These are phyloP conservation scores for Xiphophorus hellerii DNA, from an alignment of 2,113 vertebrate genomes.

Conservation along the genomic window DNA sequence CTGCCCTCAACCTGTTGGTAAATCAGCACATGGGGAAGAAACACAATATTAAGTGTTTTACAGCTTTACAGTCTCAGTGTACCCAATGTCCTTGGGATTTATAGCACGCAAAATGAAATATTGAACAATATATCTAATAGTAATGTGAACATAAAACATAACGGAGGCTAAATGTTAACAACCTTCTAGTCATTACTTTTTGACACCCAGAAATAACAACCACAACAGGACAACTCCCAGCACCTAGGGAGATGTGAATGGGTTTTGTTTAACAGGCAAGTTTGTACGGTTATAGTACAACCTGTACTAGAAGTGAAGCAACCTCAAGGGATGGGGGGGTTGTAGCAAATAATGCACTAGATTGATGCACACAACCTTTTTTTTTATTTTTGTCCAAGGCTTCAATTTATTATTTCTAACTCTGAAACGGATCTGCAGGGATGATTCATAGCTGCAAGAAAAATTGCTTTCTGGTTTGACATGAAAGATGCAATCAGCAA, in stretches of 20 bases:
- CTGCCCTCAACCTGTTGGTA: too few species aligned
- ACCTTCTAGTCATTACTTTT: constrained; percentile 28
- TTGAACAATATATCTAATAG: constrained; percentile 25
- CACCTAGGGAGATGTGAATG: not conserved
- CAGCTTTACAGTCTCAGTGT: constrained; percentile 32
- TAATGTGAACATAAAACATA: constrained; percentile 35
- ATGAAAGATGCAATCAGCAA: constrained; percentile 42
- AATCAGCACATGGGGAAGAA: not conserved
- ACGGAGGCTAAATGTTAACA: constrained; percentile 42
- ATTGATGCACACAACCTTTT: constrained; percentile 18
- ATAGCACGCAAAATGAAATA: constrained; percentile 12
- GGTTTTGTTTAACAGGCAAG: constrained; percentile 18
- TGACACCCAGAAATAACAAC: constrained; percentile 29
- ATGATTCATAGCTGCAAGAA: constrained; percentile 59
- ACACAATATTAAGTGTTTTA: constrained; percentile 27
- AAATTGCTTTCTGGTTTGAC: constrained; percentile 53
- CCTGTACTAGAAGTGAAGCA: not conserved
- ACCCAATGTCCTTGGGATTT: constrained; percentile 41
- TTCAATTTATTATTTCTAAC: constrained; percentile 55
- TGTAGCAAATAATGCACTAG: constrained; percentile 22
- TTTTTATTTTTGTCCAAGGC: constrained; percentile 27
- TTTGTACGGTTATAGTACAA: not conserved
- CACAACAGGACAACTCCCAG: not conserved
- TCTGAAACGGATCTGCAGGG: constrained; percentile 48
- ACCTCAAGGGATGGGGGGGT: constrained; percentile 1